Conservation (phyloP, 2,797 vertebrate genomes). For the Tamandua tetradactyla region DNA sequence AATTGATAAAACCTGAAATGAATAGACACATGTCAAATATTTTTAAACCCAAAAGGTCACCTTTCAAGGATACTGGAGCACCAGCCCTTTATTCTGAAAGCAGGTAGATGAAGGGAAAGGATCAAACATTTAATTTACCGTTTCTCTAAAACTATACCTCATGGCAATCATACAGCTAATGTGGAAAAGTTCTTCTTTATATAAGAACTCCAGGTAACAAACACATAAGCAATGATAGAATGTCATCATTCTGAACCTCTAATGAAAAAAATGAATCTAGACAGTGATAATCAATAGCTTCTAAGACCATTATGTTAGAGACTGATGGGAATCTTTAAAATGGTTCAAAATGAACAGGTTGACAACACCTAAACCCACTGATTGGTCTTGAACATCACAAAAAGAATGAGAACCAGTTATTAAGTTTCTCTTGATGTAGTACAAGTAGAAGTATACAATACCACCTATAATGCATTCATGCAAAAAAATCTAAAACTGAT, state of each 20-base stretch:
- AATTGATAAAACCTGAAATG: not conserved
- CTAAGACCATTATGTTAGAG: not conserved
- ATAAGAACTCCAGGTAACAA: conserved; percentile 14
- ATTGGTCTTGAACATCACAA: not conserved
- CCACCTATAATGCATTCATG: not conserved
- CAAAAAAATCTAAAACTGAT: not conserved
- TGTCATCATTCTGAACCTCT: not conserved
- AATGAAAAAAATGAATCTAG: not conserved
- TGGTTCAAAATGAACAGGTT: not conserved
- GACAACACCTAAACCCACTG: not conserved
- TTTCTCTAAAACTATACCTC: not conserved
- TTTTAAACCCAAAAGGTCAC: not conserved
- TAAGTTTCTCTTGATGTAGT: not conserved
- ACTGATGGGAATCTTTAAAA: not conserved
- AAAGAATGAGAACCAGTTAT: not conserved
- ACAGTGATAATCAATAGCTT: not conserved
- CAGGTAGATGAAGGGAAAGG: not conserved
- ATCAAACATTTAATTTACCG: conserved; percentile 1
- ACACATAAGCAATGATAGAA: not conserved
- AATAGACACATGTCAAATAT: not conserved
- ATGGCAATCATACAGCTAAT: not conserved
- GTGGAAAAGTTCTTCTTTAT: not conserved
- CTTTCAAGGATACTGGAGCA: not conserved
- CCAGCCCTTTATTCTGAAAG: conserved; percentile 19
- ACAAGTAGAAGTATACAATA: not conserved